These are phyloP conservation scores for Drosophila ananassae DNA, from an alignment of 1,140 invertebrate genomes.

Conservation along the genomic window DNA sequence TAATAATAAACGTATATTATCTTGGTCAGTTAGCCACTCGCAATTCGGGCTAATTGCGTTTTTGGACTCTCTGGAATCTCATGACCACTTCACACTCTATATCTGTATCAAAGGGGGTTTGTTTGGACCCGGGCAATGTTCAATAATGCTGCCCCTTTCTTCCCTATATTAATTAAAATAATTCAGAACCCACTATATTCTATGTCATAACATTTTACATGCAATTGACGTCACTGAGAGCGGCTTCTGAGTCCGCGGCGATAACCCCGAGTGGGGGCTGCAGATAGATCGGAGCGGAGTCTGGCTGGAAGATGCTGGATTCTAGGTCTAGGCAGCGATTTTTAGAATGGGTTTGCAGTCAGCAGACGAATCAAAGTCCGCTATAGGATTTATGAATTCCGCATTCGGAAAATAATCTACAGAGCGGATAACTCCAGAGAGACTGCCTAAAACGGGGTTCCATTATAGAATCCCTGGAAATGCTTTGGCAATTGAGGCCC, in stretches of 20 bases:
- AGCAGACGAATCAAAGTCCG: constrained; percentile 10
- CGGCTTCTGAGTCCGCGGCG: constrained; percentile 12
- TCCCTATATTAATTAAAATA: constrained; percentile 11
- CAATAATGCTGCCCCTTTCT: constrained; percentile 3
- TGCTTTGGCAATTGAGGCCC: constrained; percentile 15
- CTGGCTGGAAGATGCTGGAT: constrained; percentile 3
- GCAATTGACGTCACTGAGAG: constrained; percentile 60
- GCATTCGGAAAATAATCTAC: no score
- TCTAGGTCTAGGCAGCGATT: constrained; percentile 26
- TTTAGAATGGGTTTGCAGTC: constrained; percentile 22
- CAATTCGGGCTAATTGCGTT: constrained; percentile 19
- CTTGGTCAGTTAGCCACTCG: constrained; percentile 24
- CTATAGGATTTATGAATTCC: no score
- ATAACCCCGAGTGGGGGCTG: constrained; percentile 48
- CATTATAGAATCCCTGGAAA: constrained; percentile 20
- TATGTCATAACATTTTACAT: constrained; percentile 60
- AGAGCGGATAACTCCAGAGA: neutral
- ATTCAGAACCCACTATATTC: constrained; percentile 4
- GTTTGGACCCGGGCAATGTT: constrained; percentile 22
- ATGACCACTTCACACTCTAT: neutral
- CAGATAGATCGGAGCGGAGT: constrained; percentile 16
- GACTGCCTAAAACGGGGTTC: constrained; percentile 1
- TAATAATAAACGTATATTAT: constrained; percentile 14
- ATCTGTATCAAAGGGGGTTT: neutral
- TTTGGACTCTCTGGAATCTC: constrained; percentile 1